Base-by-base conservation (phyloP, 2,888 invertebrate genomes). In the Crioceris asparagi region DNA sequence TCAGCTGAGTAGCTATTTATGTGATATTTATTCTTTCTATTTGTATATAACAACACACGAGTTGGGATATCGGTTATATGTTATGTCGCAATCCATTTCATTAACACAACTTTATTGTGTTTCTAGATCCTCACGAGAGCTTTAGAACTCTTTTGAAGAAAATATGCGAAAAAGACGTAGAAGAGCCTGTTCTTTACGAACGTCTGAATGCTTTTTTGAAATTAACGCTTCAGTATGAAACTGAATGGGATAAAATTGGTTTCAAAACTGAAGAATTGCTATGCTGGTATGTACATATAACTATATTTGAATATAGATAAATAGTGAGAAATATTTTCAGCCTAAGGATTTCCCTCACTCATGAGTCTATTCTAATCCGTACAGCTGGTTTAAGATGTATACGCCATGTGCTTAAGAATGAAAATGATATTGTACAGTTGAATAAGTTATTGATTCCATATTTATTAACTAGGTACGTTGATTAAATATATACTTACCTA, bases 161-260 rank as follows among this genome's bases (percentile, higher is more conserved):
- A 49, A 65, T 79, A 40, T 77, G 77, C 58, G 74, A 71, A 57
- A 66, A 69, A 46, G 73, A 72, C 40, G 71, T 80, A 42, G 75
- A 80, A 41, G 87, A 86, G 64, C 78, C 75, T 44, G 81, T 80
- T 60, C 81, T 84, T 61, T 70, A 92, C 50, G 84, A 83, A 48
- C 85, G 88, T 64, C 74, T 93, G 55, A 93, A 92, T 72, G 83
- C 80, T 43, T 79, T 92, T 66, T 86, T 88, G 38, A 85, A 86
- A 57, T 72, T 92, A 47, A 68, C 81, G 48, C 68, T 71, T 54
- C 75, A 75, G 59, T 70, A 75, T 57, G 77, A 79, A 50, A 71
- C 65, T 37, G 66, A 69, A 41, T 54, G 72, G 52, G 64, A 63
- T 45, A 70, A 73, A 51, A 70, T 84, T 52, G 83, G 83, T 32